Percentiles rank a stretch among this genome's conserved stretches.
Evolutionary conservation across 2,888 invertebrate species (phyloP).

Genomic region (Dioctria rufipes): DNA sequence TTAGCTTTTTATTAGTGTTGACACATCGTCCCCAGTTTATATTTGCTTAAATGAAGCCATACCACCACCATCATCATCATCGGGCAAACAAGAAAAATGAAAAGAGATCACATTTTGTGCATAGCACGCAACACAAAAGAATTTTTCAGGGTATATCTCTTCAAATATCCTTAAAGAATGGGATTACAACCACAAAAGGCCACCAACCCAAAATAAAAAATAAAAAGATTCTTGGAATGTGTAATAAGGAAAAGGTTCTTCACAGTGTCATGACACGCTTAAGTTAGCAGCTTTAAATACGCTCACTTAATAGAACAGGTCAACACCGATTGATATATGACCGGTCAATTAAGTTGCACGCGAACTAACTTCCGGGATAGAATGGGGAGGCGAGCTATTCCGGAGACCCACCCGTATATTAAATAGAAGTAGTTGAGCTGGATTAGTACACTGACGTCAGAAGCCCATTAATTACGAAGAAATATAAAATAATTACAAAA

Average conservation of each 20-base stretch:
- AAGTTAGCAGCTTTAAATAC: neutral
- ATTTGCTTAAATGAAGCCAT: constrained; percentile 29
- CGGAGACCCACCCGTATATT: neutral
- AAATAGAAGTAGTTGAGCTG: neutral
- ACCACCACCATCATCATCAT: too few species aligned
- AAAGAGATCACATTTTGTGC: neutral
- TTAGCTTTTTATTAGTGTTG: constrained; percentile 42
- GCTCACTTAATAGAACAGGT: neutral
- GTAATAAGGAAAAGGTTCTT: neutral
- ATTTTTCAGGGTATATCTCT: neutral
- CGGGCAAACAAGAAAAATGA: neutral
- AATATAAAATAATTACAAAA: constrained; percentile 44
- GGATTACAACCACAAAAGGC: neutral
- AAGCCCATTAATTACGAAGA: constrained; percentile 17
- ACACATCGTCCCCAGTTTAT: constrained; percentile 25
- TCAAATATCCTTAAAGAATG: neutral
- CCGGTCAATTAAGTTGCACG: constrained; percentile 42
- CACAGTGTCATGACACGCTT: neutral
- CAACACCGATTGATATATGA: constrained; percentile 45
- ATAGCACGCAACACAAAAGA: neutral
- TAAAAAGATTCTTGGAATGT: neutral
- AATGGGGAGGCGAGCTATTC: neutral
- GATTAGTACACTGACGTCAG: constrained; percentile 29
- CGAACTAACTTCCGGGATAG: constrained; percentile 22
- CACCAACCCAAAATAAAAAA: neutral